A percentile compares a stretch with the other conserved stretches of the same genome.
Conservation (phyloP, 2,888 invertebrate genomes). For the Himalopsyche tibetana region DNA sequence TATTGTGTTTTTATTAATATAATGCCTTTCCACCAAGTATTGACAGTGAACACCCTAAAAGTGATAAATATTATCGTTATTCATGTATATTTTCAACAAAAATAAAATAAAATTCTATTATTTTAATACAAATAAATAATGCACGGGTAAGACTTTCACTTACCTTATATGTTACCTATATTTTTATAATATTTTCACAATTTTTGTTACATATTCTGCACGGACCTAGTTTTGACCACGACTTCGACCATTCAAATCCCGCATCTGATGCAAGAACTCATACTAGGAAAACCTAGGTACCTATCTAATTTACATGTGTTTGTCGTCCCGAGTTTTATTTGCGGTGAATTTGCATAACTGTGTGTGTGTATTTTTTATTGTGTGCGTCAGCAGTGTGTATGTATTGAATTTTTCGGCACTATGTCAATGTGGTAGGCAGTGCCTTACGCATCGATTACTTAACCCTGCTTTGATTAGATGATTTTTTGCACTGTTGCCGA, state of each 20-base stretch:
- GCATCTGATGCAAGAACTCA: constrained; percentile 18
- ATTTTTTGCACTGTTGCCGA: constrained; percentile 12
- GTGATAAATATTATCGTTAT: no score
- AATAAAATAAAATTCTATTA: no score
- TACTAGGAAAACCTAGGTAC: constrained; percentile 11
- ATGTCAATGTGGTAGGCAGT: constrained; percentile 40
- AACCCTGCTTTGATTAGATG: constrained; percentile 30
- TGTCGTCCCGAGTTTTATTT: constrained; percentile 28
- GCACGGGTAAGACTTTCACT: no score
- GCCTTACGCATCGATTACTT: constrained; percentile 38
- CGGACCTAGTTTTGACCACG: neutral
- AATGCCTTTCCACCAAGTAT: no score
- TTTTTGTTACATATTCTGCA: neutral
- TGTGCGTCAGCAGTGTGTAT: constrained; percentile 7
- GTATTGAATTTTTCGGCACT: constrained; percentile 17
- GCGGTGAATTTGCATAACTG: constrained; percentile 37
- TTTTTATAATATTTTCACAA: no score
- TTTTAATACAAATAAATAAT: no score
- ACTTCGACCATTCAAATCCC: neutral
- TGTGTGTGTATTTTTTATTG: constrained; percentile 12
- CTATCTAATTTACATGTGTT: constrained; percentile 34
- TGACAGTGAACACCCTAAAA: no score
- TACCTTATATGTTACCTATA: no score
- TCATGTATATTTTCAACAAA: no score
- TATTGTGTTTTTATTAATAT: no score